These are phyloP conservation scores for Esperia sulphurella DNA, from an alignment of 2,888 invertebrate genomes.

Conservation along the genomic window DNA sequence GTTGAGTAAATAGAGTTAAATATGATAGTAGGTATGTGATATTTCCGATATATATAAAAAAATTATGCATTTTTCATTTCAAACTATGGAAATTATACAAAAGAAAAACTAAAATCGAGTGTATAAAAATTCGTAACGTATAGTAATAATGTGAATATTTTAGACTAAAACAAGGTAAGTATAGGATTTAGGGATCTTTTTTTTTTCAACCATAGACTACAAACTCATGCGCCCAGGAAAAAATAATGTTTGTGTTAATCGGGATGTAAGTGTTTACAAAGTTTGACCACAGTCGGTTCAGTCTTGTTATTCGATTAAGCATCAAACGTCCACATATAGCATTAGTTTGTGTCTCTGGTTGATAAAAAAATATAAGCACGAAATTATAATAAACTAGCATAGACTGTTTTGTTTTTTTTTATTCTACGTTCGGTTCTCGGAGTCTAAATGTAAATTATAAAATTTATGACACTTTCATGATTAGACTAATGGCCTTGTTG, in stretches of 20 bases:
- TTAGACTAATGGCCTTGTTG: too few relatives aligned
- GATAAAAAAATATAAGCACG: too few relatives aligned
- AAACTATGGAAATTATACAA: slow-evolving; percentile 10
- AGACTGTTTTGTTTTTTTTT: neutral
- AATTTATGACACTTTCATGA: too few relatives aligned
- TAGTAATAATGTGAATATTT: slow-evolving; percentile 10
- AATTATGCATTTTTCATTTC: slow-evolving; percentile 18
- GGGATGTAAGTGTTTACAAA: too few relatives aligned
- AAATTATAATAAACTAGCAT: neutral
- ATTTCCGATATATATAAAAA: slow-evolving; percentile 11
- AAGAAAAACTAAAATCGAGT: slow-evolving; percentile 12
- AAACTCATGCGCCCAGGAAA: too few relatives aligned
- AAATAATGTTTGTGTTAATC: too few relatives aligned
- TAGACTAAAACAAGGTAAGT: slow-evolving; percentile 4
- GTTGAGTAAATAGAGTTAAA: slow-evolving; percentile 6
- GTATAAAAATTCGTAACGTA: slow-evolving; percentile 10
- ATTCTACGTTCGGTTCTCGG: neutral
- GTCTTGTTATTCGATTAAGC: too few relatives aligned
- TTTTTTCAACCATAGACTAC: neutral
- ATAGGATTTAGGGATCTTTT: neutral
- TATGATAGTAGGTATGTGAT: slow-evolving; percentile 17
- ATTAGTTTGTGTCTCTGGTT: neutral
- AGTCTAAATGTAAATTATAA: too few relatives aligned
- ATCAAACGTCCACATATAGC: neutral
- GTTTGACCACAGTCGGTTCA: too few relatives aligned